Evolutionary conservation across 2,888 invertebrate species (phyloP), one percentile per base, ranked within the genome.

Genomic region (Phyllotreta cruciferae): DNA sequence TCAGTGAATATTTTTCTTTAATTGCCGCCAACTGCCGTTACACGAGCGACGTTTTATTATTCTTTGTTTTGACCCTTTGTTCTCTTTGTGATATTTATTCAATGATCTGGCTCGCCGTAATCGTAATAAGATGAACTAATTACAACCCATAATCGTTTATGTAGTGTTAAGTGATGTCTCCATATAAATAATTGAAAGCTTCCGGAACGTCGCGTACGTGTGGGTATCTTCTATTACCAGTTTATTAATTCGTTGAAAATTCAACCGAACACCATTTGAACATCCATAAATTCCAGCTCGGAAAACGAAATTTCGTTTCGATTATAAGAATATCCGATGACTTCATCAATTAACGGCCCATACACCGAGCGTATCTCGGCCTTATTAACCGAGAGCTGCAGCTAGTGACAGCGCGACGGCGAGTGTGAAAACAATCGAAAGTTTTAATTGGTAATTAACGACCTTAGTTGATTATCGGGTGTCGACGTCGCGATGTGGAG

Each of bases 111-210:
- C 50, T 44, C 11, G 38, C 49, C 60, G 58, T 63, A 67, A 69
- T 69, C 64, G 69, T 66, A 66, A 67, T 69, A 69, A 69, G 69
- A 69, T 67, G 66, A 67, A 69, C 64, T 69, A 69, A 69, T 69
- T 69, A 66, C 63, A 56, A 45, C 10, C 52, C 44, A 66, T 67
- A 66, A 55, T 60, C 65, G 60, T 65, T 66, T 66, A 58, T 61
- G 63, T 61, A 62, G 76, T 75, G 77, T 73, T 75, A 75, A 75
- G 73, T 74, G 73, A 74, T 73, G 74, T 74, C 73, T 75, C 74
- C 74, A 73, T 74, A 73, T 73, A 72, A 73, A 73, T 75, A 75
- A 75, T 74, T 75, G 75, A 71, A 70, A 69, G 71, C 74, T 72
- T 75, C 75, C 75, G 75, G 72, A 71, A 56, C 60, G 55, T 44